Evolutionary conservation across 2,113 vertebrate genomes (phyloP).

Genomic region (Camelus dromedarius): DNA sequence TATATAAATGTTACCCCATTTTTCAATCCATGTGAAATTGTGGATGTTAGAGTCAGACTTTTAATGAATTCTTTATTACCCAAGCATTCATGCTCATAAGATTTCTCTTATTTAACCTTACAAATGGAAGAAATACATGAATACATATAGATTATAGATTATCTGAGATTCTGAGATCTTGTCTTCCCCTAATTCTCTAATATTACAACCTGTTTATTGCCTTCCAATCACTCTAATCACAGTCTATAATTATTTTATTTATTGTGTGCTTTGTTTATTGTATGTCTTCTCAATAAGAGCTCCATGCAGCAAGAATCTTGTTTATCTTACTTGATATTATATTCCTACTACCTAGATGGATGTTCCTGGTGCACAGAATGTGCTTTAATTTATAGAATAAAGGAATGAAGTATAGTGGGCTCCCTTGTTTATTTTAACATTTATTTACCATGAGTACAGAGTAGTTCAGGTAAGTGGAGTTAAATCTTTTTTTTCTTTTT

Average conservation of each 20-base stretch:
- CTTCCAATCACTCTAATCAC: background rate
- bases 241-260: constrained; percentile 38
- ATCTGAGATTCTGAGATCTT: background rate
- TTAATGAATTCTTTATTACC: constrained; percentile 21
- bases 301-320: background rate
- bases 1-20: constrained; percentile 29
- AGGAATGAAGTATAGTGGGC: background rate
- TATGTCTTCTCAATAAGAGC: background rate
- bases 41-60: background rate
- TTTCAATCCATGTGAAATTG: constrained; percentile 39
- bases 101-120: constrained; percentile 17
- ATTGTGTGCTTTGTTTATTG: constrained; percentile 9
- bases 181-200: background rate
- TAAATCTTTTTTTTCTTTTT: background rate
- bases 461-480: background rate
- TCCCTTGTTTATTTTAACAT: background rate
- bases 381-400: constrained; percentile 37
- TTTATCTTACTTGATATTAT: constrained; percentile 45
- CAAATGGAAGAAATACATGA: background rate
- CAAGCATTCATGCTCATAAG: background rate
- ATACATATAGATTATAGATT: background rate
- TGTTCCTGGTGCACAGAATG: background rate
- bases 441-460: background rate
- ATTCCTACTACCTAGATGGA: background rate
- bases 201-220: background rate